phyloP scores from a whole-genome alignment of 2,797 vertebrate genomes.

The Perodicticus potto region DNA sequence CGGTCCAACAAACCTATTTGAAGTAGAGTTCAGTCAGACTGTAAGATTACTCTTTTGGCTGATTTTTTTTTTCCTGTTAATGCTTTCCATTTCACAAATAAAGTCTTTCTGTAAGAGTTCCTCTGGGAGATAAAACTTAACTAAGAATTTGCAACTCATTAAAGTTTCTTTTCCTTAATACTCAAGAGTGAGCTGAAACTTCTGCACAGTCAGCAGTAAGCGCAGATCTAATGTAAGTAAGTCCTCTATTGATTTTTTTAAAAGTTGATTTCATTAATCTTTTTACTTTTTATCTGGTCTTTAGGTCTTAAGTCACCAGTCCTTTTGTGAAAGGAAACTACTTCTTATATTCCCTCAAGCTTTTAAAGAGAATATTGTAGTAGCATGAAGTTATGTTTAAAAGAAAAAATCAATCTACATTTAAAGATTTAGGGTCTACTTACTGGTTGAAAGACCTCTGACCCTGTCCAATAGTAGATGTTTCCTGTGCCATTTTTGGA shows the following conservation, averaged over 20 bases:
- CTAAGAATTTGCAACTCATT: constrained; percentile 48
- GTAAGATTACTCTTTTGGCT: neutral
- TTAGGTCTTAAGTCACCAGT: constrained; percentile 46
- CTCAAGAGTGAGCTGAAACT: constrained; percentile 47
- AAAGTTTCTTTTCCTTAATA: constrained; percentile 57
- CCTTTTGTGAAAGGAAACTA: constrained; percentile 31
- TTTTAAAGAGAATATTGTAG: constrained; percentile 65
- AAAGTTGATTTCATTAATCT: constrained; percentile 68
- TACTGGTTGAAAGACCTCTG: constrained; percentile 29
- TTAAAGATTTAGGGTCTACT: constrained; percentile 41
- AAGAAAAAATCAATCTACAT: neutral
- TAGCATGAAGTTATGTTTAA: constrained; percentile 17
- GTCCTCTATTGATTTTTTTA: constrained; percentile 39
- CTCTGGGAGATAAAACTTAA: neutral
- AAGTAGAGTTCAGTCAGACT: neutral
- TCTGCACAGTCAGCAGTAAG: constrained; percentile 42
- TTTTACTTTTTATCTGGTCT: constrained; percentile 67
- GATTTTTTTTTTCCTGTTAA: neutral
- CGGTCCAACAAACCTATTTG: neutral
- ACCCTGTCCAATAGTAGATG: constrained; percentile 9
- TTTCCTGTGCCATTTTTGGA: constrained; percentile 46
- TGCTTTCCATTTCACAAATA: neutral
- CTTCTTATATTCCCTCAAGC: constrained; percentile 23
- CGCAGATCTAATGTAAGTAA: constrained; percentile 58
- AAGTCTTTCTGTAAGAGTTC: constrained; percentile 27